These are phyloP conservation scores for Sarcoramphus papa DNA, from an alignment of 2,797 vertebrate genomes.

Conservation along the genomic window DNA sequence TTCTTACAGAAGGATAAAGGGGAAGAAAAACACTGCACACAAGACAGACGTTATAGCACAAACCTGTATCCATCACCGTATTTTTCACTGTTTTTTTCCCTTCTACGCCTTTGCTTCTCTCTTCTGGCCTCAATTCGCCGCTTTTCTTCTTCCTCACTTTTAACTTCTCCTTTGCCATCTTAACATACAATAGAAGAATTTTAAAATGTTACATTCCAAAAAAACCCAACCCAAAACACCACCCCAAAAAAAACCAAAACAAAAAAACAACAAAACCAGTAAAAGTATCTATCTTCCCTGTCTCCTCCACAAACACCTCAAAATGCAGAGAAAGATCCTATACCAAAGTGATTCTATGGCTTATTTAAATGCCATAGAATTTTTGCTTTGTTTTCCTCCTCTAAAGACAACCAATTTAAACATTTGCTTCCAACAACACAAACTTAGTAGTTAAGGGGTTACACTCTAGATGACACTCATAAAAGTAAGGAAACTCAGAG, in stretches of 20 bases:
- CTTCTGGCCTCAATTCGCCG: conserved; percentile 79
- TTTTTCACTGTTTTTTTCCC: conserved; percentile 86
- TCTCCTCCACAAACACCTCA: not conserved
- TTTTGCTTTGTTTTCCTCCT: not conserved
- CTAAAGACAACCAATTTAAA: not conserved
- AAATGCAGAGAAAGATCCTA: not conserved
- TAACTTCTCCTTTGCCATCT: conserved; percentile 73
- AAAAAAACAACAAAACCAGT: not conserved
- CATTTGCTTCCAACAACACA: not conserved
- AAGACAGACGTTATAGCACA: conserved; percentile 4
- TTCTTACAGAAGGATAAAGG: not conserved
- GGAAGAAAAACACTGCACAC: not conserved
- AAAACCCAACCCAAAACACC: not conserved
- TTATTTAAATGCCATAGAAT: not conserved
- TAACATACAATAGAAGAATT: conserved; percentile 18
- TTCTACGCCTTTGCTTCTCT: conserved; percentile 84
- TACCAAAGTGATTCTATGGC: not conserved
- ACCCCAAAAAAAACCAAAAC: too few relatives aligned
- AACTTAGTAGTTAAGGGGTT: not conserved
- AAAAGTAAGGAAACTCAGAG: not conserved
- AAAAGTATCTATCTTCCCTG: not conserved
- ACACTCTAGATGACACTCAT: not conserved
- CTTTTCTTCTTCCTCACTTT: conserved; percentile 79
- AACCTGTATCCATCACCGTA: conserved; percentile 85
- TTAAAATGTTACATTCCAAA: not conserved